These are phyloP conservation scores for Apodemia zela DNA, from an alignment of 2,888 invertebrate species.

Conservation along the genomic window DNA sequence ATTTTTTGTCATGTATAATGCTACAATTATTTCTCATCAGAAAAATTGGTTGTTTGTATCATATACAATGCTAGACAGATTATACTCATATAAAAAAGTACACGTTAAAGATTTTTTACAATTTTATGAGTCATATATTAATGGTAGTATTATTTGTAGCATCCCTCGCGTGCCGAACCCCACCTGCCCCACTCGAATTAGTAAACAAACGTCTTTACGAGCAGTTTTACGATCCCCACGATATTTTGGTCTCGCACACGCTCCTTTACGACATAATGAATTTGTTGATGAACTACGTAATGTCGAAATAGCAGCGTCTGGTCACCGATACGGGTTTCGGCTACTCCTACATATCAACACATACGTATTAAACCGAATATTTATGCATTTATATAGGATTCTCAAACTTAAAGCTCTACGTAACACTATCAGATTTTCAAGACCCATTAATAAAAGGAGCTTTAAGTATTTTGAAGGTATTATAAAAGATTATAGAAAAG, in stretches of 20 bases:
- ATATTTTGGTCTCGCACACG: conserved; percentile 78
- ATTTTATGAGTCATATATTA: conserved; percentile 35
- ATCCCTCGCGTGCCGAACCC: conserved; percentile 56
- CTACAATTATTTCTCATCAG: no score
- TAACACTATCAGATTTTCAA: no score
- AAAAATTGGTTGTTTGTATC: no score
- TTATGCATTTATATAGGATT: no score
- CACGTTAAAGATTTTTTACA: conserved; percentile 18
- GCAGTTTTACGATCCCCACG: conserved; percentile 76
- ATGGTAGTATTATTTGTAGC: conserved; percentile 38
- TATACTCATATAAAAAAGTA: conserved; percentile 17
- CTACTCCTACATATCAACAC: no score
- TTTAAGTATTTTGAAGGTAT: no score
- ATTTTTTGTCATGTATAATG: no score
- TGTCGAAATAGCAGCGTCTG: conserved; percentile 74
- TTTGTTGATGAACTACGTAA: conserved; percentile 79
- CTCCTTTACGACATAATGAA: conserved; percentile 79
- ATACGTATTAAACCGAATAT: no score
- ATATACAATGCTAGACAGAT: no score
- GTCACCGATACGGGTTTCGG: conserved; percentile 46
- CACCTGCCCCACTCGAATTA: conserved; percentile 78
- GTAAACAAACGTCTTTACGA: conserved; percentile 81
- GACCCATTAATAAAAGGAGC: no score
- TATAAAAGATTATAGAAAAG: no score
- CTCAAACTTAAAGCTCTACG: no score